Conservation (phyloP, 2,888 invertebrate genomes). For the Arge pagana region DNA sequence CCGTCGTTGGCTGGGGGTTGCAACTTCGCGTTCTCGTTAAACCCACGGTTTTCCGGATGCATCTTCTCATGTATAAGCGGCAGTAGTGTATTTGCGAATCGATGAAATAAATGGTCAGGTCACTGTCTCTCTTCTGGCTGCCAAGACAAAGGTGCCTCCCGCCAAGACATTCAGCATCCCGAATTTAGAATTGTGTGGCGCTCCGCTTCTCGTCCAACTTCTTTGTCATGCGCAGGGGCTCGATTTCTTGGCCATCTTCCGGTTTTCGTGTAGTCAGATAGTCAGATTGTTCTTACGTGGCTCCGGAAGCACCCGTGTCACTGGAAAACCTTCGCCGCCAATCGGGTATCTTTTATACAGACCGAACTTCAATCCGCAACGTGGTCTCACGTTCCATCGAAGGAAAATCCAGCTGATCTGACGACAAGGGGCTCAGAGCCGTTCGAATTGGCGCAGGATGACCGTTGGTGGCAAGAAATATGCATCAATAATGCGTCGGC, state of each 20-base stretch:
- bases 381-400: constrained; percentile 1
- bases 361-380: neutral
- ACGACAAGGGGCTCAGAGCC: constrained; percentile 21
- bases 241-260: neutral
- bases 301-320: neutral
- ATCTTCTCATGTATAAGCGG: neutral
- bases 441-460: neutral
- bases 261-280: neutral
- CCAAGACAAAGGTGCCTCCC: neutral
- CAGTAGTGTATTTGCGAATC: neutral
- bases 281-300: constrained; percentile 5
- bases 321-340: constrained; percentile 8
- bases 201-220: constrained; percentile 1
- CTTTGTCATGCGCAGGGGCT: neutral
- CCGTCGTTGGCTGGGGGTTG: neutral
- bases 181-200: constrained; percentile 5
- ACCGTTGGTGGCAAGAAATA: constrained; percentile 23
- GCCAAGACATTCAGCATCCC: constrained; percentile 32
- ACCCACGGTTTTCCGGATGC: neutral
- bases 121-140: neutral
- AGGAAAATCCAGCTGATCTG: constrained; percentile 26
- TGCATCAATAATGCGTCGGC: constrained; percentile 26
- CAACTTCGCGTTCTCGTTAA: neutral
- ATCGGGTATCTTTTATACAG: constrained; percentile 4
- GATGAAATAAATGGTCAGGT: neutral